Evolutionary conservation across 2,888 invertebrate genomes (phyloP).

Genomic region (Megalurothrips usitatus): DNA sequence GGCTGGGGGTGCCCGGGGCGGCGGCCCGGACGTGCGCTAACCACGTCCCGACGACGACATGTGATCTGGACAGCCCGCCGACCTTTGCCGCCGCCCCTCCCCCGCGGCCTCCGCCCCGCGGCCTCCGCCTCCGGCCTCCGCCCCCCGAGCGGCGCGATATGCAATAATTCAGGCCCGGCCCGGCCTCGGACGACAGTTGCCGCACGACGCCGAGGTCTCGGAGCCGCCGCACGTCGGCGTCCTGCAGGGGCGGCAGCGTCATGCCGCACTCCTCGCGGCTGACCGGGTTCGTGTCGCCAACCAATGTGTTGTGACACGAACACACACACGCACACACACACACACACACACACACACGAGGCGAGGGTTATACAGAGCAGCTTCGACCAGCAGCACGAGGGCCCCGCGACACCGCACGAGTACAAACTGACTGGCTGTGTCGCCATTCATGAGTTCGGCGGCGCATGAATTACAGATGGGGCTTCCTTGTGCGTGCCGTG

Average conservation of each 20-base stretch:
- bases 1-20: background rate
- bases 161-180: background rate
- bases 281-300: too few species aligned
- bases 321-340: too few species aligned
- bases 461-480: background rate
- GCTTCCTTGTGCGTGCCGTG: background rate
- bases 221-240: too few species aligned
- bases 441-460: constrained; percentile 1
- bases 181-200: background rate
- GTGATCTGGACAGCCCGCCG: constrained; percentile 5
- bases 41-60: constrained; percentile 15
- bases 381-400: too few species aligned
- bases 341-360: too few species aligned
- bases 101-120: background rate
- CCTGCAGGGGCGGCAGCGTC: too few species aligned
- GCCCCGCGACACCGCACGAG: too few species aligned
- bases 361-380: too few species aligned
- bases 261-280: too few species aligned
- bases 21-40: background rate
- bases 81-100: background rate
- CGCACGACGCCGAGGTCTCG: too few species aligned
- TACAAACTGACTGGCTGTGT: too few species aligned
- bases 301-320: too few species aligned
- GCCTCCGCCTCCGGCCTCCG: background rate
- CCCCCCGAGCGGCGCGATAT: background rate